Base-by-base conservation (phyloP, 2,113 vertebrate species). In the Carollia perspicillata region DNA sequence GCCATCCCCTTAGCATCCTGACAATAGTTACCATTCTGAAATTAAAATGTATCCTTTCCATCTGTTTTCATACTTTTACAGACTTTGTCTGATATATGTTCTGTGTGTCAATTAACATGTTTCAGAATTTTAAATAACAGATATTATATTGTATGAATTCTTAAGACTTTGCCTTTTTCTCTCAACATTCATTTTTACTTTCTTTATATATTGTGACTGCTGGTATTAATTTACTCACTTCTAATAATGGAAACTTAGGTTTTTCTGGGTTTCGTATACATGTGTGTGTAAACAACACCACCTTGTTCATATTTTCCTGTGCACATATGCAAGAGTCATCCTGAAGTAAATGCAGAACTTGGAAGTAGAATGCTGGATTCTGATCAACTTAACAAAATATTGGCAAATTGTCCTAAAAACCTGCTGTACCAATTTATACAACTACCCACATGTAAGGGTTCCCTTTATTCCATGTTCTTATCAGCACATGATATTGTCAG, bases 321-420 rank as follows among this genome's bases (percentile, higher is more conserved):
- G 11, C 44, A 69, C 60, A 85, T 74, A 89, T 66, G 72, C 30
- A 93, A 95, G 37, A 81, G 28, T 42, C 94, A 68, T 88, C 79
- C 71, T 93, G 23, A 80, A 78, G 53, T 78, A 78, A 94, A 86
- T 89, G 51, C 18, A 69, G 37, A 3, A 80, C 22, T 84, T 74
- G 74, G 51, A 75, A 89, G 30, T 47, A 44, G 49, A 89, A 92
- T 40, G 23, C 35, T 93, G 53, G 37, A 81, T 35, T 4, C 20
- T 81, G n/a, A n/a, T 84, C 55, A 85, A 78, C 22, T 92, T 74
- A 63, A 69, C 6, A 42, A 80, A 5, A 47, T n/a, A 78, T 66
- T 84, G 26, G 44, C 66, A 93, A 93, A 94, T 89, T 78, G 47
- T 72, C 84, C 49, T 77, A n/a, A 81, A 87, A 93, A 74, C 16